phyloP scores from a whole-genome alignment of 2,113 vertebrate species.

The Dryoscopus gambensis region DNA sequence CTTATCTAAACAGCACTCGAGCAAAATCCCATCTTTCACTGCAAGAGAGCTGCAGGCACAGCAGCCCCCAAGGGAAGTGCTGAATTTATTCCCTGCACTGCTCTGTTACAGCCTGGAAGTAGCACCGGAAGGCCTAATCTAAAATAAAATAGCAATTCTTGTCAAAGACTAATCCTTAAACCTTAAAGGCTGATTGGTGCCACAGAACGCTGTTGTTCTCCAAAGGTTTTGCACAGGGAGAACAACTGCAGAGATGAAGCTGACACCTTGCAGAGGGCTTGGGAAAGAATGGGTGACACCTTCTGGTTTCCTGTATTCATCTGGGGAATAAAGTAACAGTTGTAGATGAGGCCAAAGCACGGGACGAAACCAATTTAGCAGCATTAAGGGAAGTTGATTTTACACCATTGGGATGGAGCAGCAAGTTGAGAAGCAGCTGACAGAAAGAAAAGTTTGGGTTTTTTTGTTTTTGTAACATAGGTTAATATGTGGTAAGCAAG shows the following conservation, averaged over 20 bases:
- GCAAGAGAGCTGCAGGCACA: not conserved
- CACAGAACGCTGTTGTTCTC: not conserved
- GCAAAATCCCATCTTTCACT: not conserved
- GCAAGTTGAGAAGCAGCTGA: not conserved
- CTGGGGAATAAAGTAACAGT: not conserved
- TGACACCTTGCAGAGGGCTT: not conserved
- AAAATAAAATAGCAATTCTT: not conserved
- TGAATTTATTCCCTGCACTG: not conserved
- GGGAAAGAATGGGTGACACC: not conserved
- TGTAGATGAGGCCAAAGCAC: not conserved
- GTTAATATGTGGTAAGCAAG: not conserved
- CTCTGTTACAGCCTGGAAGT: not conserved
- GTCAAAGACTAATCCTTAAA: not conserved
- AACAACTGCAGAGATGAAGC: not conserved
- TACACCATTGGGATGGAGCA: accelerated
- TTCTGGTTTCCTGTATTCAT: not conserved
- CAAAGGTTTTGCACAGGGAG: not conserved
- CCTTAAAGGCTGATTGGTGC: not conserved
- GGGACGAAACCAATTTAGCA: not conserved
- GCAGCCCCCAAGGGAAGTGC: not conserved
- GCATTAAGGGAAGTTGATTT: not conserved
- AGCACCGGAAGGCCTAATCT: not conserved
- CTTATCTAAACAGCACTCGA: not conserved
- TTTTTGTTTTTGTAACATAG: not conserved
- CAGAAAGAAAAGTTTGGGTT: not conserved